Conservation (phyloP, 2,888 invertebrate species). For the Lucinisca nassula region DNA sequence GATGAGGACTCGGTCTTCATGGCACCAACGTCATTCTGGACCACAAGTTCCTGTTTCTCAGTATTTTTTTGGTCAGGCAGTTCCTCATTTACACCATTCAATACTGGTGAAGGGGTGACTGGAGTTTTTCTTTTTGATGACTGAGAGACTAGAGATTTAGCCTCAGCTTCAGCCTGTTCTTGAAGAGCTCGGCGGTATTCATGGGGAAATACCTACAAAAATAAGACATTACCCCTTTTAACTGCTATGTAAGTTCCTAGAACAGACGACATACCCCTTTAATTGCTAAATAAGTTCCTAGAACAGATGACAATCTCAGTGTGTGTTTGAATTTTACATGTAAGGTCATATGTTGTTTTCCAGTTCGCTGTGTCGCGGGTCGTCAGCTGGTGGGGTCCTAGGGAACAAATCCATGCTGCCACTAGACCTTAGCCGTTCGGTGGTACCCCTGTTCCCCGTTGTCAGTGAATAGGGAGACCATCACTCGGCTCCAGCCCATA, state of each 20-base stretch:
- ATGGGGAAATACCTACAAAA: slow-evolving; percentile 94
- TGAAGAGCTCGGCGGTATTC: slow-evolving; percentile 97
- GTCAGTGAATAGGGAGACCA: too few relatives aligned
- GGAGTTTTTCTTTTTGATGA: background rate
- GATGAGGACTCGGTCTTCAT: background rate
- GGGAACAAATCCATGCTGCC: too few relatives aligned
- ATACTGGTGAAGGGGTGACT: background rate
- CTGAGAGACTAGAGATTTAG: background rate
- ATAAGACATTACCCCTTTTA: too few relatives aligned
- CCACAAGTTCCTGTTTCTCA: background rate
- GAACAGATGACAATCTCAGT: background rate
- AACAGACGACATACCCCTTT: too few relatives aligned
- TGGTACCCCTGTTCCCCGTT: too few relatives aligned
- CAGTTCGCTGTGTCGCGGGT: too few relatives aligned
- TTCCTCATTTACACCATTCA: background rate
- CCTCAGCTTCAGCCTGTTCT: slow-evolving; percentile 89
- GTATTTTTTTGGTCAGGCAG: background rate
- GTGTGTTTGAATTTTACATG: too few relatives aligned
- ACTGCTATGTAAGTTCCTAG: too few relatives aligned
- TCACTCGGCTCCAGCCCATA: too few relatives aligned
- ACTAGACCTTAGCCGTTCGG: too few relatives aligned
- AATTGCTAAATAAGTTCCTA: background rate
- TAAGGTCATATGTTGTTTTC: too few relatives aligned
- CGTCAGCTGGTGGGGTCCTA: too few relatives aligned
- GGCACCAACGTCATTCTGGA: background rate